Percentiles rank a stretch among this genome's conserved stretches.
Conservation (phyloP, 2,797 vertebrate genomes). For the Poliocrania exsul region DNA sequence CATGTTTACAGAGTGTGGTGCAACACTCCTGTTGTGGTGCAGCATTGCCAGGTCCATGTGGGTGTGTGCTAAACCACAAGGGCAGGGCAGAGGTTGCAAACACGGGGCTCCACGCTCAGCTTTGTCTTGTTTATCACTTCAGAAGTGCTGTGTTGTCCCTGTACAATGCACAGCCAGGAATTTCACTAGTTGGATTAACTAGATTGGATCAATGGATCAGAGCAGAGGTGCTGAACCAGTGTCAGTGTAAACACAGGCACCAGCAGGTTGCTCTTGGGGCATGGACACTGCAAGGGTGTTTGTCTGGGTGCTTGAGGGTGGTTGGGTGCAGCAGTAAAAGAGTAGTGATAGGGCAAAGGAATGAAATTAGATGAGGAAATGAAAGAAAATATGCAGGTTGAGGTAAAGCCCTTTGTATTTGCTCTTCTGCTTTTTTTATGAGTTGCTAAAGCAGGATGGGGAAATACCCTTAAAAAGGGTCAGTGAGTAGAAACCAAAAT, state of each 20-base stretch:
- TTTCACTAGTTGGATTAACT: not conserved
- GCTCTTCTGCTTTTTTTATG: not conserved
- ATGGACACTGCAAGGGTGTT: not conserved
- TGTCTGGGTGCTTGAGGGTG: not conserved
- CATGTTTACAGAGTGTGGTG: fast-evolving
- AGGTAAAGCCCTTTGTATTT: not conserved
- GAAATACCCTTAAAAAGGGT: not conserved
- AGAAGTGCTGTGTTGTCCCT: fast-evolving
- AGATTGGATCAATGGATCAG: not conserved
- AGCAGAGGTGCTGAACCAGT: not conserved
- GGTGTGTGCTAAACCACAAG: not conserved
- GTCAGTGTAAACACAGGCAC: not conserved
- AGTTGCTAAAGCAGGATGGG: not conserved
- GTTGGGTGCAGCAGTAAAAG: not conserved
- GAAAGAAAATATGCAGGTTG: not conserved
- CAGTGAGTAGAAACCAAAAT: not conserved
- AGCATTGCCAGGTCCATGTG: fast-evolving
- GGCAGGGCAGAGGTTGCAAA: not conserved
- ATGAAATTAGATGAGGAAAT: not conserved
- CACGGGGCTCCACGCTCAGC: fast-evolving
- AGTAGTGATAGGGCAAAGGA: not conserved
- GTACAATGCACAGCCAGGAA: not conserved
- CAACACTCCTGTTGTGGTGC: not conserved
- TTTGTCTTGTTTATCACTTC: not conserved
- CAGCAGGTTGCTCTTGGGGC: not conserved